phyloP scores from a whole-genome alignment of 2,888 invertebrate genomes.

The Aleiodes alternator region DNA sequence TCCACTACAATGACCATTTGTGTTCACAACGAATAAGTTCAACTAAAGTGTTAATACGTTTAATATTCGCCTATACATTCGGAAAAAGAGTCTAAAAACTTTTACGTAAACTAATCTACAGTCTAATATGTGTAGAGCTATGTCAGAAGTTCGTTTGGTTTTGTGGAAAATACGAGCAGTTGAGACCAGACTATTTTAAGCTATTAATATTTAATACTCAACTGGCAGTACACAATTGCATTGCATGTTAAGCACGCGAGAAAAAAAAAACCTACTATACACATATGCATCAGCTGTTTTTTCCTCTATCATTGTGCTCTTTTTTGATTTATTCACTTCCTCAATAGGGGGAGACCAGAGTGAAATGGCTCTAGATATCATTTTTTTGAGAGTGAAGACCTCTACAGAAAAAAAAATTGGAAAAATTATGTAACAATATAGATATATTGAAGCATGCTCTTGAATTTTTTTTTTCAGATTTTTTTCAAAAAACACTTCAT shows the following conservation, averaged over 20 bases:
- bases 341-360: not conserved
- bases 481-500: too few species aligned
- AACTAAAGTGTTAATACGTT: slow-evolving; percentile 49
- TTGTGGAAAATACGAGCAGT: not conserved
- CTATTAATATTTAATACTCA: slow-evolving; percentile 33
- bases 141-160: not conserved
- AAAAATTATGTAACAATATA: too few species aligned
- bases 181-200: slow-evolving; percentile 4
- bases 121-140: too few species aligned
- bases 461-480: too few species aligned
- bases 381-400: too few species aligned
- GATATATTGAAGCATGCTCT: too few species aligned
- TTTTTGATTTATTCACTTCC: slow-evolving; percentile 3
- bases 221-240: slow-evolving; percentile 4
- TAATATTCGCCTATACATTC: not conserved
- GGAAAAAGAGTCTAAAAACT: too few species aligned
- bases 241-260: slow-evolving; percentile 11
- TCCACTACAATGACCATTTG: slow-evolving; percentile 52
- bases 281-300: not conserved
- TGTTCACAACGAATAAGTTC: slow-evolving; percentile 53
- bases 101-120: too few species aligned
- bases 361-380: too few species aligned
- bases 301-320: not conserved
- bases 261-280: slow-evolving; percentile 15
- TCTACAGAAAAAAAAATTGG: too few species aligned